phyloP scores from a whole-genome alignment of 2,888 invertebrate species.

The Hybos culiciformis region DNA sequence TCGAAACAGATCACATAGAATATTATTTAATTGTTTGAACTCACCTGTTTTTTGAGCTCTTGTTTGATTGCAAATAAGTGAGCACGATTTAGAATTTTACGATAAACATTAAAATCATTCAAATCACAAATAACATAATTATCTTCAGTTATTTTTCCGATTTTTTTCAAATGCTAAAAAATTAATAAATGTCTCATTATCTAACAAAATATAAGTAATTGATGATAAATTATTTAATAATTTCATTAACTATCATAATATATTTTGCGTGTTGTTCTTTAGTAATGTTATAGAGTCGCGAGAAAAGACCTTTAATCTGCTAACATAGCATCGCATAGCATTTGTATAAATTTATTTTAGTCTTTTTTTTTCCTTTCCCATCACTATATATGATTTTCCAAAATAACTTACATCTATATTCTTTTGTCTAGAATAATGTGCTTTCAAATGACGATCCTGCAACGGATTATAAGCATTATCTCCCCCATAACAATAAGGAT shows the following conservation, averaged over 20 bases:
- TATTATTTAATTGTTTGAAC: background rate
- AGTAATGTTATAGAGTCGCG: too few species aligned
- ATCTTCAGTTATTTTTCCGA: conserved; percentile 44
- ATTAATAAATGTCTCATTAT: conserved; percentile 18
- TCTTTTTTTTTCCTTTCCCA: too few species aligned
- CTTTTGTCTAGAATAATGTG: conserved; percentile 37
- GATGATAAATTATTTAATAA: background rate
- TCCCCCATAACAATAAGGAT: conserved; percentile 22
- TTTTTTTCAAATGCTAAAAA: conserved; percentile 36
- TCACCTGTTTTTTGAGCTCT: conserved; percentile 21
- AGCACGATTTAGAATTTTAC: conserved; percentile 43
- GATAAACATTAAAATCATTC: conserved; percentile 50
- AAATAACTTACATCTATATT: conserved; percentile 23
- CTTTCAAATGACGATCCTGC: conserved; percentile 44
- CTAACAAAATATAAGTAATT: background rate
- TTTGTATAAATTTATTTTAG: too few species aligned
- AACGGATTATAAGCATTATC: conserved; percentile 41
- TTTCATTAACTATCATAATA: too few species aligned
- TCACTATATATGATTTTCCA: too few species aligned
- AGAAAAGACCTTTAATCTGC: too few species aligned
- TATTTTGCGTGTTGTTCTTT: too few species aligned
- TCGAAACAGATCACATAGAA: too few species aligned
- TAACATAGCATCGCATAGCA: too few species aligned
- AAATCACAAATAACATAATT: conserved; percentile 48
- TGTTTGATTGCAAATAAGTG: conserved; percentile 41